phyloP scores from a whole-genome alignment of 2,797 vertebrate genomes.

The Amniataba percoides region DNA sequence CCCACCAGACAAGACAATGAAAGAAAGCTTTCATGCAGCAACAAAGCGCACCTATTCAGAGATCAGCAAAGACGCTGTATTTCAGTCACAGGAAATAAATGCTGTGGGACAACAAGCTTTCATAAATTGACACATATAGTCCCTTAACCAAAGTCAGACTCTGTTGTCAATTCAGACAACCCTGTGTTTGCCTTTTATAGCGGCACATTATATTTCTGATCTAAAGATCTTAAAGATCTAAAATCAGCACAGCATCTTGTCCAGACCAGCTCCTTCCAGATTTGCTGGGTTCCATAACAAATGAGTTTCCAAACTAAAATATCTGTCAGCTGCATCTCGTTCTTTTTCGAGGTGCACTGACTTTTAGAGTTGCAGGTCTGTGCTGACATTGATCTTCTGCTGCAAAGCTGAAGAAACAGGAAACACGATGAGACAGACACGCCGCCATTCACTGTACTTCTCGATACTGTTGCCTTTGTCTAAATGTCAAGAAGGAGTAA shows the following conservation, averaged over 20 bases:
- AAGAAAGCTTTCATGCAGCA: constrained; percentile 21
- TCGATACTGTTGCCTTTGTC: constrained; percentile 24
- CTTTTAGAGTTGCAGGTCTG: constrained; percentile 31
- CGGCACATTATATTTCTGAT: constrained; percentile 6
- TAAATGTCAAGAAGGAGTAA: constrained; percentile 36
- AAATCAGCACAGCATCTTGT: neutral
- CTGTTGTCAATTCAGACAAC: neutral
- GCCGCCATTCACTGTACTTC: constrained; percentile 20
- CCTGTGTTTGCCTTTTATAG: constrained; percentile 10
- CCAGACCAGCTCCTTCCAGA: neutral
- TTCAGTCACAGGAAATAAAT: constrained; percentile 24
- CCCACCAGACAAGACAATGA: constrained; percentile 9
- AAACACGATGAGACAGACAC: constrained; percentile 17
- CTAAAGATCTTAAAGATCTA: too few relatives aligned
- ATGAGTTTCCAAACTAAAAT: constrained; percentile 3
- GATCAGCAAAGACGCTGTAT: constrained; percentile 4
- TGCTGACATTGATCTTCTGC: constrained; percentile 26
- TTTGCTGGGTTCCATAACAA: constrained; percentile 19
- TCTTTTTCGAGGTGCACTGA: constrained; percentile 12
- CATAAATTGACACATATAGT: constrained; percentile 11
- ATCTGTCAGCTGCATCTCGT: neutral
- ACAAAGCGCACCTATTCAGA: constrained; percentile 17
- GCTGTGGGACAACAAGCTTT: constrained; percentile 13
- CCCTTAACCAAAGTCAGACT: constrained; percentile 8
- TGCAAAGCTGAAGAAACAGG: constrained; percentile 2